Conservation (phyloP, 64 coral and sea anemone species). For the Hydrozoanthus tunicans region DNA sequence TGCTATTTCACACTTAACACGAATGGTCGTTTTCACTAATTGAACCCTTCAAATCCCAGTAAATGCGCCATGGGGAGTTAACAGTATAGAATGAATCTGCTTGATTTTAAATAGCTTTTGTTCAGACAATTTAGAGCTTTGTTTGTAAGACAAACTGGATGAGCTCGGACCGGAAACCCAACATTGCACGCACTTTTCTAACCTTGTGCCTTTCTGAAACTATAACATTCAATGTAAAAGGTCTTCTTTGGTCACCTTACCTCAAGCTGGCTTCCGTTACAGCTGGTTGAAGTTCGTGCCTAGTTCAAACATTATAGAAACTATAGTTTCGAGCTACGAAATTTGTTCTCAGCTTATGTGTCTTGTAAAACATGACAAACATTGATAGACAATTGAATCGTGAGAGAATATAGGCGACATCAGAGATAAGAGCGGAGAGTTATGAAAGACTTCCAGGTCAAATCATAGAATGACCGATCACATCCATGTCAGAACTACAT, state of each 20-base stretch:
- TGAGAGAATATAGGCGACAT: not conserved
- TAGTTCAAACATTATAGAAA: not conserved
- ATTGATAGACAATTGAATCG: not conserved
- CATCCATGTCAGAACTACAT: constrained; percentile 14
- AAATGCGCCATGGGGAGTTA: constrained; percentile 36
- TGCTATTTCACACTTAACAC: constrained; percentile 50
- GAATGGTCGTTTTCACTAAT: constrained; percentile 47
- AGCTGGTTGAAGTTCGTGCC: not conserved
- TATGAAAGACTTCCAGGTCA: not conserved
- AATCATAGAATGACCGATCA: constrained; percentile 3
- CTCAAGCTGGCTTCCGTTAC: constrained; percentile 1
- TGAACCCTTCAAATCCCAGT: constrained; percentile 39
- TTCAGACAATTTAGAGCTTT: constrained; percentile 62
- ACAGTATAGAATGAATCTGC: constrained; percentile 42
- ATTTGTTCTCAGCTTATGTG: not conserved
- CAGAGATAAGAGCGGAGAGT: not conserved
- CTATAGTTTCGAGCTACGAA: constrained; percentile 16
- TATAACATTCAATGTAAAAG: constrained; percentile 23
- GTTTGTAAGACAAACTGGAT: constrained; percentile 49
- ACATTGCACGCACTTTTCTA: constrained; percentile 6
- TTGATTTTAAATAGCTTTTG: constrained; percentile 58
- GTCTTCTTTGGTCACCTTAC: not conserved
- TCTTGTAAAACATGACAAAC: not conserved
- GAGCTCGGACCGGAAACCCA: constrained; percentile 42
- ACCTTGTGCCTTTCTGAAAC: constrained; percentile 26